Percentiles rank a stretch among this genome's conserved stretches.
Conservation (phyloP, 1,140 invertebrate genomes). For the Leptoteleia sp. region DNA sequence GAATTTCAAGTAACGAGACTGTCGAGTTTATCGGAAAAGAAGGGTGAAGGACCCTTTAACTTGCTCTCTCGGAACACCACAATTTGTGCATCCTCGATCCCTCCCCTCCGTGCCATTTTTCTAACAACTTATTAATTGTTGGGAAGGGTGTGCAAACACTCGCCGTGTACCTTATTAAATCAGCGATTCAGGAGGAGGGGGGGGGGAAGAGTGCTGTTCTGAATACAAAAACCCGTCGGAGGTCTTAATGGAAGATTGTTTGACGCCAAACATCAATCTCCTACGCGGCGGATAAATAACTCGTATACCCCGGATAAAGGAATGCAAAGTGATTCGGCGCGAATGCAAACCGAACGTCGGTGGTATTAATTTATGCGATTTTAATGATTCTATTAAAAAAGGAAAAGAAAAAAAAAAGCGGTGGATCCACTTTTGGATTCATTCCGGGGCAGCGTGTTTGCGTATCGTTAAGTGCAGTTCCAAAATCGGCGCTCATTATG, state of each 20-base stretch:
- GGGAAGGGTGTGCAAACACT: slow-evolving; percentile 50
- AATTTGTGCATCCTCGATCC: slow-evolving; percentile 47
- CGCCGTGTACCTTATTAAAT: slow-evolving; percentile 44
- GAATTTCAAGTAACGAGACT: slow-evolving; percentile 72
- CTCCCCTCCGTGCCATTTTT: slow-evolving; percentile 34
- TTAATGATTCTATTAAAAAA: slow-evolving; percentile 50
- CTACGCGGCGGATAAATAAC: not conserved
- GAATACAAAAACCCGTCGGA: slow-evolving; percentile 5
- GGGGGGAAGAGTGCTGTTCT: slow-evolving; percentile 9
- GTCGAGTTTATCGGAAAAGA: slow-evolving; percentile 53
- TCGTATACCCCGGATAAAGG: slow-evolving; percentile 8
- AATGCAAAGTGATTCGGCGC: slow-evolving; percentile 9
- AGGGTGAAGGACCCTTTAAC: slow-evolving; percentile 59
- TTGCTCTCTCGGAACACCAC: slow-evolving; percentile 41
- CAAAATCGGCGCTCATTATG: slow-evolving; percentile 53
- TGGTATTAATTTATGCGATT: slow-evolving; percentile 16
- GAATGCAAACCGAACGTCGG: slow-evolving; percentile 2
- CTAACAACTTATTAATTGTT: slow-evolving; percentile 64
- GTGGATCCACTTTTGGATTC: no score
- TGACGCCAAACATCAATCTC: slow-evolving; percentile 22
- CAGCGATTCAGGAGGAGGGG: no score
- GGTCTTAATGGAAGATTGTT: slow-evolving; percentile 26
- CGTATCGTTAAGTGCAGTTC: slow-evolving; percentile 51
- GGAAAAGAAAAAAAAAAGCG: no score
- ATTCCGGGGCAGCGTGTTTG: slow-evolving; percentile 28